Percentiles rank a stretch among this genome's conserved stretches.
phyloP scores from a whole-genome alignment of 2,888 invertebrate genomes.

The Malthinus flaveolus region DNA sequence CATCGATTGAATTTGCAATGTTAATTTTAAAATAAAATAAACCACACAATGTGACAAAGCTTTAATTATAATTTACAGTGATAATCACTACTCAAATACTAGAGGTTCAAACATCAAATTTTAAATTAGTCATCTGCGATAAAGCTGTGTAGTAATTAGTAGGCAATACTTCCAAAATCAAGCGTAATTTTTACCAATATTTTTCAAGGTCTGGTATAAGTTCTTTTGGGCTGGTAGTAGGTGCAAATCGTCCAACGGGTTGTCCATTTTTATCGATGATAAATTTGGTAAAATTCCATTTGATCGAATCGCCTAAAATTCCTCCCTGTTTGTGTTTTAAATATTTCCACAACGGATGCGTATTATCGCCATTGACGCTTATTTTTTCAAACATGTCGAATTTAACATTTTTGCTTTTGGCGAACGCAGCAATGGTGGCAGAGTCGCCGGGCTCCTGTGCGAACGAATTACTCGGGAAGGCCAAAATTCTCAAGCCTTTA shows the following conservation, averaged over 20 bases:
- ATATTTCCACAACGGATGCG: constrained; percentile 69
- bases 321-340: constrained; percentile 61
- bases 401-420: constrained; percentile 63
- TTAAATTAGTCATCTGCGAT: too few relatives aligned
- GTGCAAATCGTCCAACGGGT: constrained; percentile 67
- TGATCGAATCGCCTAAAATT: constrained; percentile 66
- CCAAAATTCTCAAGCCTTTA: constrained; percentile 75
- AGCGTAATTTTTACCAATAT: constrained; percentile 36
- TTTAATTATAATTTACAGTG: too few relatives aligned
- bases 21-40: too few relatives aligned
- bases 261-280: constrained; percentile 74
- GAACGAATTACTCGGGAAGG: constrained; percentile 88
- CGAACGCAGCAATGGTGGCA: constrained; percentile 67
- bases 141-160: too few relatives aligned
- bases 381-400: constrained; percentile 76
- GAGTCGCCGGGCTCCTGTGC: constrained; percentile 68
- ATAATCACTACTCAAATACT: too few relatives aligned
- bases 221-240: constrained; percentile 48
- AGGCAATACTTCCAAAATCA: too few relatives aligned
- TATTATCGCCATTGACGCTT: constrained; percentile 67
- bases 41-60: too few relatives aligned
- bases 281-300: constrained; percentile 91
- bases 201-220: constrained; percentile 40
- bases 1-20: too few relatives aligned
- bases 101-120: too few relatives aligned